Conservation (phyloP, 2,888 invertebrate genomes). For the Caenorhabditis afra region DNA sequence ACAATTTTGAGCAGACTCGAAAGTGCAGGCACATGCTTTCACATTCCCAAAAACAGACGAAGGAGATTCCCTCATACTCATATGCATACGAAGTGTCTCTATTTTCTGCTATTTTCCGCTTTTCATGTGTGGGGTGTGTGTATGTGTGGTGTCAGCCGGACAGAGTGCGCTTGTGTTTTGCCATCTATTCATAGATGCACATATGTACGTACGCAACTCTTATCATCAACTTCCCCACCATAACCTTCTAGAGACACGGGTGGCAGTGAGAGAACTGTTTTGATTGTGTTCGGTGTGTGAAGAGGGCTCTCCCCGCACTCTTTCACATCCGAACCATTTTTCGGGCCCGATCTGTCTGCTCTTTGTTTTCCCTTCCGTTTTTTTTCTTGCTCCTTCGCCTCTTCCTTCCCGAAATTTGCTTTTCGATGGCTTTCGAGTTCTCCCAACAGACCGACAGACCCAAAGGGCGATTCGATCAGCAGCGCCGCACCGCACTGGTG, state of each 20-base stretch:
- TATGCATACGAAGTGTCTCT: too few relatives aligned
- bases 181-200: constrained; percentile 50
- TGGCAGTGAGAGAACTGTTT: neutral
- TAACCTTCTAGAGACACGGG: neutral
- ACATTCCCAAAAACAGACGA: too few relatives aligned
- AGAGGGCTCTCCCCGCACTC: too few relatives aligned
- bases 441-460: too few relatives aligned
- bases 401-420: constrained; percentile 30
- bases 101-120: too few relatives aligned
- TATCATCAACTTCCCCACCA: constrained; percentile 7
- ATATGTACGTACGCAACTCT: constrained; percentile 36
- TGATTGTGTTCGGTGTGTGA: neutral
- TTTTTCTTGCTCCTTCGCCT: neutral
- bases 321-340: too few relatives aligned
- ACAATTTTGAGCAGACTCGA: too few relatives aligned
- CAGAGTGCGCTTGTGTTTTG: constrained; percentile 24
- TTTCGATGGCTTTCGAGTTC: constrained; percentile 13
- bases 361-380: neutral
- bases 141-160: neutral
- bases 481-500: too few relatives aligned
- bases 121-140: neutral
- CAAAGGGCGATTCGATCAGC: too few relatives aligned
- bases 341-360: too few relatives aligned
- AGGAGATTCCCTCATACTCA: too few relatives aligned
- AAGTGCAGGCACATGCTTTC: too few relatives aligned